Evolutionary conservation across 2,113 vertebrate genomes (phyloP).

Genomic region (Eudyptes chrysolophus): DNA sequence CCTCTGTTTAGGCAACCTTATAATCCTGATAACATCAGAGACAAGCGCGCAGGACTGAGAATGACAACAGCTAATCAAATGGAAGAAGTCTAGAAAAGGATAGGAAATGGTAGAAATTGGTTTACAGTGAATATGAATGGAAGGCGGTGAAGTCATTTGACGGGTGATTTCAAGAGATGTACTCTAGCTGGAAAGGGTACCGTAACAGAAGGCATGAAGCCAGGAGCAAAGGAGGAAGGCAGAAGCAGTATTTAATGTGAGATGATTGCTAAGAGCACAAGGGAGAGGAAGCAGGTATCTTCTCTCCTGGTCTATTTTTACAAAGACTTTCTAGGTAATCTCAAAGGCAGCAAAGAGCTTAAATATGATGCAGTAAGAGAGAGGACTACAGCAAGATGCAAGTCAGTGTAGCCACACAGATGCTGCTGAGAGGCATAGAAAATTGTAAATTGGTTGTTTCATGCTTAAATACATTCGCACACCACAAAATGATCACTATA

Average conservation of each 20-base stretch:
- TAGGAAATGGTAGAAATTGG: neutral
- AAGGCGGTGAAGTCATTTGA: neutral
- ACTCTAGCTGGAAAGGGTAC: neutral
- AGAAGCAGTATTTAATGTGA: neutral
- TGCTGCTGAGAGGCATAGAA: neutral
- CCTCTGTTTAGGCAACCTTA: neutral
- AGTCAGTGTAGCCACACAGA: neutral
- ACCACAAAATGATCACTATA: neutral
- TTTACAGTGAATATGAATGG: neutral
- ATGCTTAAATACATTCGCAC: neutral
- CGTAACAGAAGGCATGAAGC: neutral
- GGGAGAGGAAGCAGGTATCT: neutral
- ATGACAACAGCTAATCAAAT: neutral
- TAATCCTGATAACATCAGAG: neutral
- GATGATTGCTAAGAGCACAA: neutral
- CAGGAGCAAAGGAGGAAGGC: neutral
- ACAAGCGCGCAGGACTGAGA: neutral
- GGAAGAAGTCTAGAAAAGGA: neutral
- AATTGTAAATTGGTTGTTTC: neutral
- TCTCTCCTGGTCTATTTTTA: neutral
- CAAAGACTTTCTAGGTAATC: neutral
- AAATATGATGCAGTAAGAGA: neutral
- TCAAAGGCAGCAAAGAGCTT: neutral
- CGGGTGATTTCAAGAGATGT: neutral
- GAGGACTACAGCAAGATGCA: neutral